phyloP scores from a whole-genome alignment of 2,888 invertebrate species.

The Kryphioiulus occultus region DNA sequence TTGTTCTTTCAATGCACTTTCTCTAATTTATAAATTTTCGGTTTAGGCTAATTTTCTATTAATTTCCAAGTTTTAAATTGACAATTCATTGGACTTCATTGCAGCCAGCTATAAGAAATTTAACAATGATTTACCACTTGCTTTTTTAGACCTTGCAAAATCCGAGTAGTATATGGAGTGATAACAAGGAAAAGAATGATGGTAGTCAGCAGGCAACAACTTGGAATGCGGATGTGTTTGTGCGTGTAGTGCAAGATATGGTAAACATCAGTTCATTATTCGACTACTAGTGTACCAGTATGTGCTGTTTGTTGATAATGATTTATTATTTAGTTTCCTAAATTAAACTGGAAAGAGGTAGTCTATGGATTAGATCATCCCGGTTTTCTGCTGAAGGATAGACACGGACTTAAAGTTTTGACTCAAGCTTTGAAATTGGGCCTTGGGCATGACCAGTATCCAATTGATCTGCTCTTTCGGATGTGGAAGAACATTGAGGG shows the following conservation, averaged over 20 bases:
- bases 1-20: too few species aligned
- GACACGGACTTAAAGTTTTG: slow-evolving; percentile 81
- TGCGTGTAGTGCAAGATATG: slow-evolving; percentile 88
- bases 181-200: slow-evolving; percentile 59
- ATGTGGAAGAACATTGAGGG: slow-evolving; percentile 94
- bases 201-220: slow-evolving; percentile 66
- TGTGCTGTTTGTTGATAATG: not conserved
- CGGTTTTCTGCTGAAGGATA: slow-evolving; percentile 86
- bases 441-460: slow-evolving; percentile 70
- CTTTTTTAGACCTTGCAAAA: slow-evolving; percentile 55
- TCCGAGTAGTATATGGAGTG: slow-evolving; percentile 59
- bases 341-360: slow-evolving; percentile 91
- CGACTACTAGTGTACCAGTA: not conserved
- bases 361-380: slow-evolving; percentile 89
- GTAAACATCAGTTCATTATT: slow-evolving; percentile 63
- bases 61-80: too few species aligned
- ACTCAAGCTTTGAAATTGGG: slow-evolving; percentile 84
- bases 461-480: slow-evolving; percentile 87
- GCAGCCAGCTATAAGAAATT: not conserved
- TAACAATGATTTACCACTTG: not conserved
- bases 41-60: too few species aligned
- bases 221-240: slow-evolving; percentile 95
- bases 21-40: too few species aligned
- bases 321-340: slow-evolving; percentile 66
- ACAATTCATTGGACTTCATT: too few species aligned